Evolutionary conservation across 2,888 invertebrate genomes (phyloP).

Genomic region (Siphonodentalium dalli): DNA sequence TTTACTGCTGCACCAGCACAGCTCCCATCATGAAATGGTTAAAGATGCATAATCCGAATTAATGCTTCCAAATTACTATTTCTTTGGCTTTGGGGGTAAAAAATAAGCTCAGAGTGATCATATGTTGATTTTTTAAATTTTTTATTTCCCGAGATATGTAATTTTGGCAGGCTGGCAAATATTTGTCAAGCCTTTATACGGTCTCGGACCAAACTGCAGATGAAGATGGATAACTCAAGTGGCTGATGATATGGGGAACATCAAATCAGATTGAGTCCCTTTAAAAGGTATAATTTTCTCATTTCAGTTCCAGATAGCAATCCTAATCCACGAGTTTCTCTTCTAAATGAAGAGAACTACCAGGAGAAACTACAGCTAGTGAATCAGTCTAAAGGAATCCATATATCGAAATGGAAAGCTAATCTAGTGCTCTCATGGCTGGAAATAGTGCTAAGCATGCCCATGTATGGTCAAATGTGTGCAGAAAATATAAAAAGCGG

Average conservation of each 20-base stretch:
- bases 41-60: too few relatives aligned
- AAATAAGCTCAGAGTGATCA: too few relatives aligned
- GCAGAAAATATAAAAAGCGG: constrained; percentile 95
- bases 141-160: too few relatives aligned
- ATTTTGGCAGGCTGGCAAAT: background rate
- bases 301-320: constrained; percentile 31
- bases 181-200: background rate
- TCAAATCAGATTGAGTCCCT: too few relatives aligned
- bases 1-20: too few relatives aligned
- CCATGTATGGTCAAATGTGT: constrained; percentile 87
- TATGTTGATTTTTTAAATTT: too few relatives aligned
- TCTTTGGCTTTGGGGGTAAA: too few relatives aligned
- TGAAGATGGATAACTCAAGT: too few relatives aligned
- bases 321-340: constrained; percentile 39
- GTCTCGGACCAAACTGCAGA: too few relatives aligned
- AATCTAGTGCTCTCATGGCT: constrained; percentile 94
- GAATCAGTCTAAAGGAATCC: constrained; percentile 79
- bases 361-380: constrained; percentile 74
- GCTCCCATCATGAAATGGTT: too few relatives aligned
- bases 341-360: constrained; percentile 57
- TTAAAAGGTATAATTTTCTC: background rate
- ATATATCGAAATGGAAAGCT: constrained; percentile 90
- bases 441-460: constrained; percentile 92
- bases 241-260: too few relatives aligned
- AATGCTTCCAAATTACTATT: too few relatives aligned